Evolutionary conservation across 2,797 vertebrate genomes (phyloP).

Genomic region (Cygnus olor): DNA sequence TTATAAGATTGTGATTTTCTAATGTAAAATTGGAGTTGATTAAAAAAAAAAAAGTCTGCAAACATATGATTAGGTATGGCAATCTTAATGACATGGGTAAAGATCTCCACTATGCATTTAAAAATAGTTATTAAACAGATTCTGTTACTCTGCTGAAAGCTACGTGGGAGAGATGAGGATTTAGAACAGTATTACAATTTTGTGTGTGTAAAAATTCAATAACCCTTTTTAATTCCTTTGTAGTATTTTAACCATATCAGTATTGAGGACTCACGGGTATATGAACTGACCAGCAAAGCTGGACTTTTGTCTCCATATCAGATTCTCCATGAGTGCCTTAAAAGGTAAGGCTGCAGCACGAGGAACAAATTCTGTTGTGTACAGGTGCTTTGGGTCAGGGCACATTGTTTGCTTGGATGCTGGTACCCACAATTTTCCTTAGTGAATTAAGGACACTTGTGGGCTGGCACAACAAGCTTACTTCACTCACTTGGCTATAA

Average conservation of each 20-base stretch:
- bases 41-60: not conserved
- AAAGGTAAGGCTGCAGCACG: conserved; percentile 83
- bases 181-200: not conserved
- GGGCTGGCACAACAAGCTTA: not conserved
- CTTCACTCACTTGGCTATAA: not conserved
- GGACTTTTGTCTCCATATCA: conserved; percentile 99
- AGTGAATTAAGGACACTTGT: accelerated
- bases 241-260: conserved; percentile 99
- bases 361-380: not conserved
- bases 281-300: conserved; percentile 99
- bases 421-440: too few species aligned
- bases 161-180: not conserved
- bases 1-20: not conserved
- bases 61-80: not conserved
- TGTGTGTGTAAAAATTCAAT: not conserved
- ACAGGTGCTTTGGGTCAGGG: not conserved
- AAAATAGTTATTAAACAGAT: not conserved
- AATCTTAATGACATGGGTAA: not conserved
- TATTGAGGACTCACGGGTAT: conserved; percentile 99
- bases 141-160: not conserved
- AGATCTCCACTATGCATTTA: not conserved
- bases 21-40: not conserved
- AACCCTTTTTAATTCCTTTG: conserved; percentile 47
- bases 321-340: conserved; percentile 99
- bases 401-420: accelerated